Evolutionary conservation across 2,113 vertebrate species (phyloP).

Genomic region (Artemisiospiza belli): DNA sequence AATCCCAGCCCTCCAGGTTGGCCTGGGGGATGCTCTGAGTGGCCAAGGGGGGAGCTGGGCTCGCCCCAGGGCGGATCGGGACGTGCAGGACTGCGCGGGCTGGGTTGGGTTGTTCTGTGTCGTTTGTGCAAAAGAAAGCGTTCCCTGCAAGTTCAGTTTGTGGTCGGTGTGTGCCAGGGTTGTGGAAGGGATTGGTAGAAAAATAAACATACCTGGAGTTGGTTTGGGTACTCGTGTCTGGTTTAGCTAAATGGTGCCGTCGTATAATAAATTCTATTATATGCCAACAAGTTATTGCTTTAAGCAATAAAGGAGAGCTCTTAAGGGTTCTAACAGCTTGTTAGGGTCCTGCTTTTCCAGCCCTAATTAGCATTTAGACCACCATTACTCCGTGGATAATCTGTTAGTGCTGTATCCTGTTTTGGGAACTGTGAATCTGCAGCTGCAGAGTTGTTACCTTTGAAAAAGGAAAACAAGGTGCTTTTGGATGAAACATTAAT

Average conservation of each 20-base stretch:
- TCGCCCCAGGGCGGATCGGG: not conserved
- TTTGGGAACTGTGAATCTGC: not conserved
- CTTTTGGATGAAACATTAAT: not conserved
- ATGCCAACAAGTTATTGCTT: not conserved
- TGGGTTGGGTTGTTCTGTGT: not conserved
- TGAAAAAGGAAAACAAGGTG: not conserved
- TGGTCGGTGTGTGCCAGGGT: not conserved
- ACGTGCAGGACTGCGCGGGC: not conserved
- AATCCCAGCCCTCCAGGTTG: slow-evolving; percentile 37
- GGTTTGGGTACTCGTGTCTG: not conserved
- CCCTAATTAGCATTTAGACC: not conserved
- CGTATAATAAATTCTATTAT: not conserved
- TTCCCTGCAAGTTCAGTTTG: not conserved
- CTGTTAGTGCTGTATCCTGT: not conserved
- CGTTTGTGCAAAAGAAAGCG: not conserved
- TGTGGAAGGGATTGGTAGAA: not conserved
- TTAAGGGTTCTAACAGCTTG: not conserved
- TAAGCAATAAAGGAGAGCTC: not conserved
- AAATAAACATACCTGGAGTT: not conserved
- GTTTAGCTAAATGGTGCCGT: not conserved
- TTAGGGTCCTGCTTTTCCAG: not conserved
- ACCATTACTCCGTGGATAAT: not conserved
- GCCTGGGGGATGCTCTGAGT: not conserved
- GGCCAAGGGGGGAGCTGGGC: not conserved
- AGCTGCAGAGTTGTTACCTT: not conserved